Base-by-base conservation (phyloP, 2,113 vertebrate genomes). In the Pachypanchax playfairii region DNA sequence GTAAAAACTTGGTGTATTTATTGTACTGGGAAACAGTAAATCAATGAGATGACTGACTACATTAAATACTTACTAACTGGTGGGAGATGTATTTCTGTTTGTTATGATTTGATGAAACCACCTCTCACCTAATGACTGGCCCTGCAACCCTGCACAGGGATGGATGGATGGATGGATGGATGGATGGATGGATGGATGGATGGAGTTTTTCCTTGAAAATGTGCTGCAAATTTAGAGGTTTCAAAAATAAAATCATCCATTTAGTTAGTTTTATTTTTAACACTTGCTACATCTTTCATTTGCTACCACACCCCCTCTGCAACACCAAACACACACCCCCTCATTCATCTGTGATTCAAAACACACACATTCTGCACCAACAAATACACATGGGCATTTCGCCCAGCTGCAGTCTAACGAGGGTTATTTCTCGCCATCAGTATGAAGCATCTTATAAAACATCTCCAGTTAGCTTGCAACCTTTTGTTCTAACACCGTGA, bases 391-490 rank as follows among this genome's bases (percentile, higher is more conserved):
- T 51, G 53, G 77, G 84, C 57, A 48, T 79, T 75, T 59, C 54
- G 54, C 70, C 44, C 57, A 64, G 1, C 56, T 2, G 44, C 51
- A 28, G 46, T 58, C 43, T 65, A 68, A 81, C 21, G n/a, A 78
- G 74, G 69, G 58, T 59, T 58, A 63, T 72, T 82, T 73, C 77
- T 77, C 28, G 25, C 65, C 64, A 53, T 20, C 2, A 11, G 65
- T 22, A 42, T 42, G 41, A 71, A 61, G 77, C 58, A 57, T 76
- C 63, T 47, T 58, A 22, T 52, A 39, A 86, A 80, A 67, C 64
- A 69, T 48, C 64, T 49, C 39, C 75, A 56, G 73, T 80, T 85
- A 75, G 70, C 83, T 79, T 73, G 68, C 68, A 86, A 82, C 77
- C 78, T 85, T 87, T 87, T 70, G 41, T 64, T 58, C 57, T 63